Evolutionary conservation across 2,113 vertebrate genomes (phyloP), one percentile per base, ranked within the genome.

Genomic region (Xiphophorus maculatus): DNA sequence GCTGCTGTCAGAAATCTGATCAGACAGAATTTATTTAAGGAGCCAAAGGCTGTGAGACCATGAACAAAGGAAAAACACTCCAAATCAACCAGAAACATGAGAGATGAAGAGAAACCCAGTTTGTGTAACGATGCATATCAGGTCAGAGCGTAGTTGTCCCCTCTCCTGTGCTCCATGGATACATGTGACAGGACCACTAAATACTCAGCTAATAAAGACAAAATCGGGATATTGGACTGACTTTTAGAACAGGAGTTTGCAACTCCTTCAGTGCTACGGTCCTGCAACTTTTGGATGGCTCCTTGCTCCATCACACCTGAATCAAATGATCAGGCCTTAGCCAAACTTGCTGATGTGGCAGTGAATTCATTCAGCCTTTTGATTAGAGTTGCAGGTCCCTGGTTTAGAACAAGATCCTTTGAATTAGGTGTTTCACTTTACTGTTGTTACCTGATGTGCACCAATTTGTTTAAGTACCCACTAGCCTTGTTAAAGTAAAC

Each of bases 1-100:
- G 82, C 82, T 78, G 71, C 65, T 76, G 84, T 58, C 51, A 58
- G 51, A 58, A 58, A 58, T 58, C 72, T 87, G 86, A 90, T 79
- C 82, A 13, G 69, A 15, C 15, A 62, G 75, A 63, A 77, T 54
- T 32, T 77, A 83, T 61, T 71, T 10, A 29, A 60, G 44, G 71
- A 22, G 51, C 30, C 1, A 11, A 28, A 66, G 51, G 64, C 35
- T n/a, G 63, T 9, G 12, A 33, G 32, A 44, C 51, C 44, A 62
- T 0, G 11, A 66, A 44, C 67, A 71, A 77, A 83, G 29, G 69
- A 48, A 80, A 51, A 28, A 79, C 30, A 68, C 4, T 71, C 42
- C 74, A 79, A 71, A 74, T 60, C 66, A 64, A 35, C 44, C 30
- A 54, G 69, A 66, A 82, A 40, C 5, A n/a, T 9, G 11, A 3